Conservation (phyloP, 2,888 invertebrate genomes). For the Siphonodentalium dalli region DNA sequence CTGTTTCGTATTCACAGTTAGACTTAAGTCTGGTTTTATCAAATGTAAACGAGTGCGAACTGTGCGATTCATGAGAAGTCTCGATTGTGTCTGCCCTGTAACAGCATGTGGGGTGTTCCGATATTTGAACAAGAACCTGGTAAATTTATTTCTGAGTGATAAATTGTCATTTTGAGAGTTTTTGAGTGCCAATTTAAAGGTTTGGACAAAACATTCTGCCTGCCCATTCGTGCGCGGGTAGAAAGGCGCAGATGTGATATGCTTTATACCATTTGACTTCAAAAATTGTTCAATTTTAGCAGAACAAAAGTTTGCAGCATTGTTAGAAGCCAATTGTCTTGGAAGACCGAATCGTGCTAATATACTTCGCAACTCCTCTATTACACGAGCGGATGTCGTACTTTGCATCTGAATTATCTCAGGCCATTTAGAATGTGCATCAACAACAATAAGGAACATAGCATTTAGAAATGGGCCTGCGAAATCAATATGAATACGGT, state of each 20-base stretch:
- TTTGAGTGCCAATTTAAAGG: conserved; percentile 30
- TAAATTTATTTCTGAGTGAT: conserved; percentile 10
- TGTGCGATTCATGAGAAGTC: conserved; percentile 4
- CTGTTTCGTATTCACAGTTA: too few species aligned
- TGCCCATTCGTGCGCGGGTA: conserved; percentile 33
- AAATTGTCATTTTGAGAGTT: conserved; percentile 10
- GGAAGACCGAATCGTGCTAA: conserved; percentile 29
- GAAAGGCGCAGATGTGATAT: conserved; percentile 27
- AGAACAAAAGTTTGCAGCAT: conserved; percentile 30
- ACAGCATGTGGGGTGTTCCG: conserved; percentile 17
- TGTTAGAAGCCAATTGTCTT: conserved; percentile 25
- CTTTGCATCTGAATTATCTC: conserved; percentile 56
- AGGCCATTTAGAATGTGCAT: conserved; percentile 63
- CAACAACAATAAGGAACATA: conserved; percentile 42
- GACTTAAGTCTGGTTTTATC: conserved; percentile 11
- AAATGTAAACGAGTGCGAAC: conserved; percentile 7
- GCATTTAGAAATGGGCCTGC: conserved; percentile 40
- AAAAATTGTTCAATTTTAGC: conserved; percentile 27
- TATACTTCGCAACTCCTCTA: too few species aligned
- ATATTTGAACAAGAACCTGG: conserved; percentile 16
- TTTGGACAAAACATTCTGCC: conserved; percentile 31
- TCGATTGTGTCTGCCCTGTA: conserved; percentile 20
- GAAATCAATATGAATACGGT: conserved; percentile 38
- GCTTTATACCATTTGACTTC: conserved; percentile 27
- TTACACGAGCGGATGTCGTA: conserved; percentile 16